These are phyloP conservation scores for Mus spretus DNA, from an alignment of 2,797 vertebrate genomes.

Conservation along the genomic window DNA sequence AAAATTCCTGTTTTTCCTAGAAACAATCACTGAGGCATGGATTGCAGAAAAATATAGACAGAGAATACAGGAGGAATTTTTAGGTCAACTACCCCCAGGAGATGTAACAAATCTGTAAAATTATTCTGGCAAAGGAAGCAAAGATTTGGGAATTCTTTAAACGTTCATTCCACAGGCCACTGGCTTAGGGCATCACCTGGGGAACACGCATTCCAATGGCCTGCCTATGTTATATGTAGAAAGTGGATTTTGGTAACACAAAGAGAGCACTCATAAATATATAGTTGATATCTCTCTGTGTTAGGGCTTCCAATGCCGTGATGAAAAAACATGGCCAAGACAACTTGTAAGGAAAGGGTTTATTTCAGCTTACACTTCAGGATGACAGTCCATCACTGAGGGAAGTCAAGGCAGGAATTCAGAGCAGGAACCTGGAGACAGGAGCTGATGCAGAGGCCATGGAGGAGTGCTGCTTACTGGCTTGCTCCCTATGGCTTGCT, in stretches of 20 bases:
- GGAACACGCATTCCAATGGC: background rate
- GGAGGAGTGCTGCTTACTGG: background rate
- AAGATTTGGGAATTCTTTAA: slow-evolving; percentile 27
- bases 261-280: background rate
- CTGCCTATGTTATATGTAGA: background rate
- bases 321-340: background rate
- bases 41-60: slow-evolving; percentile 47
- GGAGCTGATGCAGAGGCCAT: background rate
- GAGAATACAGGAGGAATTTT: background rate
- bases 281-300: background rate
- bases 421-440: background rate
- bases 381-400: background rate
- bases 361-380: background rate
- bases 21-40: slow-evolving; percentile 37
- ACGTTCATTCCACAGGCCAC: background rate
- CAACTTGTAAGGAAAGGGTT: background rate
- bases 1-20: slow-evolving; percentile 34
- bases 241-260: slow-evolving; percentile 22
- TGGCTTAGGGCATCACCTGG: background rate
- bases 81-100: background rate
- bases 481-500: background rate
- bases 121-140: slow-evolving; percentile 20
- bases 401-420: too few relatives aligned
- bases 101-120: background rate
- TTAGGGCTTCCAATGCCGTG: background rate